Conservation (phyloP, 2,888 invertebrate species). For the Gisinianus flammeolus region DNA sequence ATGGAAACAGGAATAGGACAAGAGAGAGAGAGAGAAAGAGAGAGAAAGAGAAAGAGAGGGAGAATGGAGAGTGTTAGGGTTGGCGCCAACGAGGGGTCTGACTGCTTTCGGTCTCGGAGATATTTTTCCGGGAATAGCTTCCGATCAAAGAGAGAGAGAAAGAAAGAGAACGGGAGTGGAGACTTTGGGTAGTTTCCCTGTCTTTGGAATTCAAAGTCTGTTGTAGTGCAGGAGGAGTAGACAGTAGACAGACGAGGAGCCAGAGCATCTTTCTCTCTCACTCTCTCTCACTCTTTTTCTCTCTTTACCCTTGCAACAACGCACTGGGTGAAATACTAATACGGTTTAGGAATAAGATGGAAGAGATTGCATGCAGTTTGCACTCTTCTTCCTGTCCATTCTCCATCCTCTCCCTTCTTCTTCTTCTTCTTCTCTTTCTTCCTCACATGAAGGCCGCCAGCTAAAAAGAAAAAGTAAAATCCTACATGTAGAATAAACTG, state of each 20-base stretch:
- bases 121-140: slow-evolving; percentile 43
- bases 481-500: slow-evolving; percentile 17
- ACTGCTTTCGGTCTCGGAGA: slow-evolving; percentile 37
- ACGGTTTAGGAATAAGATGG: not conserved
- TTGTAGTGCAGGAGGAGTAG: not conserved
- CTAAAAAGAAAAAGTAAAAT: not conserved
- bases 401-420: not conserved
- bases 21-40: slow-evolving; percentile 22
- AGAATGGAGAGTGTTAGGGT: slow-evolving; percentile 42
- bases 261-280: slow-evolving; percentile 1
- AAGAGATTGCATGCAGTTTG: slow-evolving; percentile 18
- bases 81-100: slow-evolving; percentile 52
- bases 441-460: not conserved
- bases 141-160: slow-evolving; percentile 22
- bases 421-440: not conserved
- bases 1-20: slow-evolving; percentile 22
- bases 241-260: not conserved
- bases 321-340: not conserved
- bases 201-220: not conserved
- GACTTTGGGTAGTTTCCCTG: not conserved
- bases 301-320: not conserved
- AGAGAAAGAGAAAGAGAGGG: not conserved
- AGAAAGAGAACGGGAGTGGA: not conserved
- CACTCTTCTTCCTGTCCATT: slow-evolving; percentile 33
- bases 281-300: not conserved